Evolutionary conservation across 2,888 invertebrate genomes (phyloP).

Genomic region (Eristalis tenax): DNA sequence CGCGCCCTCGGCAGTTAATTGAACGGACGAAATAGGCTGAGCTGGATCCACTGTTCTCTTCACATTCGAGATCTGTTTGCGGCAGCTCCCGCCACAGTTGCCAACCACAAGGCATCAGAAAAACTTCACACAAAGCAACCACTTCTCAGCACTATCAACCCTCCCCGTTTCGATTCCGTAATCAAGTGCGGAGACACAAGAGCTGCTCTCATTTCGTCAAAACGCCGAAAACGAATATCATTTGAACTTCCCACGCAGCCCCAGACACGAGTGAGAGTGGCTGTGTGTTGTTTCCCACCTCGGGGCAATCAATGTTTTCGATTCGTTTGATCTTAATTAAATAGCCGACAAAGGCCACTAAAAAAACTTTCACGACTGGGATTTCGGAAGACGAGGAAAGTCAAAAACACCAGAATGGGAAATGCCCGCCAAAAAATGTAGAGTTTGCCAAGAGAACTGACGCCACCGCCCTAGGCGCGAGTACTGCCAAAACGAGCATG

Average conservation of each 20-base stretch:
- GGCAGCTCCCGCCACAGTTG: background rate
- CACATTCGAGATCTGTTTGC: background rate
- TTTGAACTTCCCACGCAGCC: background rate
- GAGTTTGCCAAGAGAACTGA: conserved; percentile 37
- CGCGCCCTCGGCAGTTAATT: too few relatives aligned
- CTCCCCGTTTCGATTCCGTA: background rate
- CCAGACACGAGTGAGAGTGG: background rate
- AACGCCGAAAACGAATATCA: background rate
- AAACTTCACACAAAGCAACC: too few relatives aligned
- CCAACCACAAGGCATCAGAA: background rate
- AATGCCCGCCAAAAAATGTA: conserved; percentile 8
- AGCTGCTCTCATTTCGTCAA: background rate
- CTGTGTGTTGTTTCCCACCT: background rate
- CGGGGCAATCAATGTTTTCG: conserved; percentile 11
- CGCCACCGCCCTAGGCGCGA: background rate
- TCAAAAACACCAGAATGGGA: background rate
- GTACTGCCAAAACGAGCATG: conserved; percentile 47
- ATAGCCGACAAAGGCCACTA: conserved; percentile 4
- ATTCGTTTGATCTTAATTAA: conserved; percentile 30
- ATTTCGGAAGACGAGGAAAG: background rate
- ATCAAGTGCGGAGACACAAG: background rate
- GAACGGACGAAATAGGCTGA: too few relatives aligned
- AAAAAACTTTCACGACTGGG: conserved; percentile 5
- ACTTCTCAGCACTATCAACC: background rate
- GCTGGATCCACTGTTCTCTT: too few relatives aligned